Evolutionary conservation across 2,797 vertebrate genomes (phyloP).

Genomic region (Hippocampus kuda): DNA sequence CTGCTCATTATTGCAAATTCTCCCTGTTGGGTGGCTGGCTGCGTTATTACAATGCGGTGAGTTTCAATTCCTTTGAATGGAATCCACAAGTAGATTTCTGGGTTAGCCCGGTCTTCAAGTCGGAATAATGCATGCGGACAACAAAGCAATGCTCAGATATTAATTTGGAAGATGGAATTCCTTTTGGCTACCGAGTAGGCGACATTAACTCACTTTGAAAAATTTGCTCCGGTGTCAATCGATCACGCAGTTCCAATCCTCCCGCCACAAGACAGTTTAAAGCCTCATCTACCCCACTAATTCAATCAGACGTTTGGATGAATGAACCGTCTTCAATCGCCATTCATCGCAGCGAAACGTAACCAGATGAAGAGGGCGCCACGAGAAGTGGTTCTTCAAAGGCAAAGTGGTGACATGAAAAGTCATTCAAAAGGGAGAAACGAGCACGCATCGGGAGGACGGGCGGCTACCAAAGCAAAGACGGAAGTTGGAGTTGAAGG

Average conservation of each 20-base stretch:
- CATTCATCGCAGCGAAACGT: conserved; percentile 37
- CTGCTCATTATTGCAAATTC: conserved; percentile 25
- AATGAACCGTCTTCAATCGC: conserved; percentile 39
- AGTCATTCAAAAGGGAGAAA: conserved; percentile 8
- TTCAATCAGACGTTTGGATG: conserved; percentile 36
- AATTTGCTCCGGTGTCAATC: conserved; percentile 18
- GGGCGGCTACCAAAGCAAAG: conserved; percentile 7
- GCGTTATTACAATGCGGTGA: not conserved
- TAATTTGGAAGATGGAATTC: not conserved
- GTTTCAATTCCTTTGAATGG: not conserved
- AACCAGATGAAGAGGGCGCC: not conserved
- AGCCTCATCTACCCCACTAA: conserved; percentile 20
- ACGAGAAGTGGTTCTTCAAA: not conserved
- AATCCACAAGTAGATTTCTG: conserved; percentile 3
- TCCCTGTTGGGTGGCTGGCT: conserved; percentile 11
- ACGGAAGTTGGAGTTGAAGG: conserved; percentile 25
- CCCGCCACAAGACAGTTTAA: not conserved
- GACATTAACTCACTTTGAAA: conserved; percentile 15
- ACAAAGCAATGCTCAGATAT: not conserved
- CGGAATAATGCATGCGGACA: not conserved
- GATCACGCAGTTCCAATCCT: conserved; percentile 30
- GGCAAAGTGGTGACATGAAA: conserved; percentile 30
- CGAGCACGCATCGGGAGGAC: too few relatives aligned
- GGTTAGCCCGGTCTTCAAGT: not conserved
- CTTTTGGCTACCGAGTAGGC: not conserved